Percentiles rank a stretch among this genome's conserved stretches.
These are phyloP conservation scores for honey bee (Apis mellifera) DNA, from an alignment of 1,140 invertebrate species.

Conservation along the genomic window DNA sequence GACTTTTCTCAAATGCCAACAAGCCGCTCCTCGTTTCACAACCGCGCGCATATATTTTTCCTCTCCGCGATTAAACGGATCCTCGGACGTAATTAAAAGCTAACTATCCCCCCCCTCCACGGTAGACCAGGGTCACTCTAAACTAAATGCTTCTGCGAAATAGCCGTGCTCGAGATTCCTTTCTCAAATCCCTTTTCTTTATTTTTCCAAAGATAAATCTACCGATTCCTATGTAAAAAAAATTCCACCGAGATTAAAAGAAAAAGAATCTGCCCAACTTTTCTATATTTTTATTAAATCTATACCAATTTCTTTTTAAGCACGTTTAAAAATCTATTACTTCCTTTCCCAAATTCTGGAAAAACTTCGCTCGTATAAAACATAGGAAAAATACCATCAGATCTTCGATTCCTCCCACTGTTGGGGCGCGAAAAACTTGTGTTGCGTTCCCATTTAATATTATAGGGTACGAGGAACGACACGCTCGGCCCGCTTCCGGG, in stretches of 20 bases:
- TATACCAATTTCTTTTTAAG: no score
- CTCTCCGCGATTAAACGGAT: slow-evolving; percentile 13
- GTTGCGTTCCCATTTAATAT: slow-evolving; percentile 12
- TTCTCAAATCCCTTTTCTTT: neutral
- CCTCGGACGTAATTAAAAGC: slow-evolving; percentile 15
- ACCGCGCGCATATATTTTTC: slow-evolving; percentile 6
- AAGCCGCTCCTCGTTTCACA: neutral
- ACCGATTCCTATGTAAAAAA: no score
- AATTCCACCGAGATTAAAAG: no score
- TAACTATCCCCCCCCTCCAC: neutral
- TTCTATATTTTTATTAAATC: no score
- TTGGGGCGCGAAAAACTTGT: neutral
- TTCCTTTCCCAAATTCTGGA: no score
- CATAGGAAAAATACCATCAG: no score
- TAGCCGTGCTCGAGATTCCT: neutral
- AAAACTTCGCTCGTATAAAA: neutral
- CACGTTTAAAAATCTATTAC: no score
- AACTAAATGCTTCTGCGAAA: slow-evolving; percentile 24
- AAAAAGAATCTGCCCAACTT: no score
- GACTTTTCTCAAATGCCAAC: slow-evolving; percentile 29
- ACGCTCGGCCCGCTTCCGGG: neutral
- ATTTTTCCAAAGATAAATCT: neutral
- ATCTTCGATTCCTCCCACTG: neutral
- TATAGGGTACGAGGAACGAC: neutral
- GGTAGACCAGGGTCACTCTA: neutral